Evolutionary conservation across 1,140 invertebrate genomes (phyloP).

Genomic region (Portunus trituberculatus): DNA sequence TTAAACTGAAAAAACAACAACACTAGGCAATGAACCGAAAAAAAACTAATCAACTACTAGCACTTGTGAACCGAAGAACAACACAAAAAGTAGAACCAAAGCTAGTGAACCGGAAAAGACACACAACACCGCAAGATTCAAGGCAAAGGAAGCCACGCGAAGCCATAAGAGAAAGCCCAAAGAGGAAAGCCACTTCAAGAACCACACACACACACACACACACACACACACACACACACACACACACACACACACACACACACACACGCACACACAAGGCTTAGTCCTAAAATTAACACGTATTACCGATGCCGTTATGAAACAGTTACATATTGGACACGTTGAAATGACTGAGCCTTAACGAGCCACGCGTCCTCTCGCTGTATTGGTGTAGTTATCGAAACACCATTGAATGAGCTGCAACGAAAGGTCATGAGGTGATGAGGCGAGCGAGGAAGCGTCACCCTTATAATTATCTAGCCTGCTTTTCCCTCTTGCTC

Average conservation of each 20-base stretch:
- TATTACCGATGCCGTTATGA: neutral
- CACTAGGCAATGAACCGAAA: too few species aligned
- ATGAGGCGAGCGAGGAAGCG: neutral
- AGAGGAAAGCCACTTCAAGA: too few species aligned
- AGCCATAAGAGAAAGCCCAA: too few species aligned
- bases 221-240: neutral
- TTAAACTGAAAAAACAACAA: too few species aligned
- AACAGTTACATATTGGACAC: neutral
- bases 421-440: neutral
- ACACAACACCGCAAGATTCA: too few species aligned
- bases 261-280: neutral
- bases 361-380: neutral
- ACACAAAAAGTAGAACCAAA: too few species aligned
- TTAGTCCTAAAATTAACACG: neutral
- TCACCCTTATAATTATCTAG: neutral
- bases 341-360: neutral
- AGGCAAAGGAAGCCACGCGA: too few species aligned
- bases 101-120: too few species aligned
- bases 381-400: neutral
- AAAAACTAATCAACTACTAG: too few species aligned
- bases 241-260: too few species aligned
- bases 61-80: too few species aligned
- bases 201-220: too few species aligned
- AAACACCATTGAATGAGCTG: neutral
- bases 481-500: neutral